Evolutionary conservation across 1,140 invertebrate genomes (phyloP).

Genomic region (Acyrthosiphon pisum): DNA sequence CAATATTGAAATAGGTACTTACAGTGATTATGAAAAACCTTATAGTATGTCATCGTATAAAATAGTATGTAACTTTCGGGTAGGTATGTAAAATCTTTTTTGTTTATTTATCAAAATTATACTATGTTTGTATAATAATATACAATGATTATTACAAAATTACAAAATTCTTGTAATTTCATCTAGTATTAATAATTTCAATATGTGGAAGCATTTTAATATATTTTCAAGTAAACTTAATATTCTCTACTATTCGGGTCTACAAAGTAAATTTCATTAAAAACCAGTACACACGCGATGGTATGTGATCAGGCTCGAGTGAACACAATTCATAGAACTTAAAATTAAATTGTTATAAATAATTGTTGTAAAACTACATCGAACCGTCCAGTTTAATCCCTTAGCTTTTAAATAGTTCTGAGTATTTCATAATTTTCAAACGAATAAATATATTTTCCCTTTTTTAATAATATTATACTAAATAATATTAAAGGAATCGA

Average conservation of each 20-base stretch:
- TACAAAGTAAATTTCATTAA: conserved; percentile 35
- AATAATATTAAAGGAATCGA: background rate
- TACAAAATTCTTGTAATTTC: background rate
- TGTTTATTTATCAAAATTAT: background rate
- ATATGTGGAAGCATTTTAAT: background rate
- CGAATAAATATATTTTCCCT: background rate
- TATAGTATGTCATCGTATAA: no score
- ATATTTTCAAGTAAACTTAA: background rate
- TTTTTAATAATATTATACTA: background rate
- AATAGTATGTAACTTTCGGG: background rate
- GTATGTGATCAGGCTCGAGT: background rate
- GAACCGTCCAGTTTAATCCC: background rate
- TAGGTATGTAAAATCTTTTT: background rate
- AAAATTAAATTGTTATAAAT: conserved; percentile 3
- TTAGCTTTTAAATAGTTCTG: background rate
- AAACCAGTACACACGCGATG: background rate
- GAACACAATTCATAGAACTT: conserved; percentile 6
- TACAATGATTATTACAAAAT: background rate
- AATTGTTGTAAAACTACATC: background rate
- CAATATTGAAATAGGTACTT: no score
- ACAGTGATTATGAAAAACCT: background rate
- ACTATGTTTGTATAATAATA: background rate
- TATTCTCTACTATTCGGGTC: background rate
- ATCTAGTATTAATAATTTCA: background rate
- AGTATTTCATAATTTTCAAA: background rate